Percentiles rank a stretch among this genome's conserved stretches.
Conservation (phyloP, 2,888 invertebrate species). For the Oscheius sp. region DNA sequence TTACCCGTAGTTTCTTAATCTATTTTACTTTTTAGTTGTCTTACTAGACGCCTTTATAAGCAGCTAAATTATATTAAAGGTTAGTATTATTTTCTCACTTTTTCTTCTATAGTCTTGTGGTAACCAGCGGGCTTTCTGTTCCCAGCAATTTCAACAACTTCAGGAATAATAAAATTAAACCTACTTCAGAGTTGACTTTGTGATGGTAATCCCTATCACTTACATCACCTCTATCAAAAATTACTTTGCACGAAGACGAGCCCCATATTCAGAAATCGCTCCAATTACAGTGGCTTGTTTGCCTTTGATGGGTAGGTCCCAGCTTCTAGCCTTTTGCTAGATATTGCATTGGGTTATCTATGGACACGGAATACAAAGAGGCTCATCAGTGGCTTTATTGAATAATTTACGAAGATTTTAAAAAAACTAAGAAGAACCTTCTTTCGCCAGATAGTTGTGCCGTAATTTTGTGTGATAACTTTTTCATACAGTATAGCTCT, state of each 20-base stretch:
- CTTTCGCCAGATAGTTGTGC: too few relatives aligned
- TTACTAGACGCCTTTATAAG: background rate
- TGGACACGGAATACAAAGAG: background rate
- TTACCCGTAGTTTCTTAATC: background rate
- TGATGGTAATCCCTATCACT: constrained; percentile 25
- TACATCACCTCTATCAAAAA: background rate
- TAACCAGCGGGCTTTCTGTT: constrained; percentile 6
- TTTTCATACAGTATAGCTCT: too few relatives aligned
- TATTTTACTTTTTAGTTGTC: background rate
- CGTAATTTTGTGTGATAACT: too few relatives aligned
- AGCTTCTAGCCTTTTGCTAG: background rate
- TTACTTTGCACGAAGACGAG: background rate
- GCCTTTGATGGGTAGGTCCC: background rate
- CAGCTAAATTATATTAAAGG: background rate
- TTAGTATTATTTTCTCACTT: constrained; percentile 8
- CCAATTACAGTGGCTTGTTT: constrained; percentile 18
- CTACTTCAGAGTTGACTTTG: background rate
- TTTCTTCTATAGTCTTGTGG: background rate
- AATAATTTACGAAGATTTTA: too few relatives aligned
- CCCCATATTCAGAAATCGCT: background rate
- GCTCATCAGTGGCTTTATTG: background rate
- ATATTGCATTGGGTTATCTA: constrained; percentile 10
- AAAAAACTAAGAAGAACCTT: too few relatives aligned
- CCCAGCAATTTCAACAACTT: background rate
- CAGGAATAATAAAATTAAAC: background rate